Conservation (phyloP, 2,797 vertebrate genomes). For the Anniella stebbinsi region DNA sequence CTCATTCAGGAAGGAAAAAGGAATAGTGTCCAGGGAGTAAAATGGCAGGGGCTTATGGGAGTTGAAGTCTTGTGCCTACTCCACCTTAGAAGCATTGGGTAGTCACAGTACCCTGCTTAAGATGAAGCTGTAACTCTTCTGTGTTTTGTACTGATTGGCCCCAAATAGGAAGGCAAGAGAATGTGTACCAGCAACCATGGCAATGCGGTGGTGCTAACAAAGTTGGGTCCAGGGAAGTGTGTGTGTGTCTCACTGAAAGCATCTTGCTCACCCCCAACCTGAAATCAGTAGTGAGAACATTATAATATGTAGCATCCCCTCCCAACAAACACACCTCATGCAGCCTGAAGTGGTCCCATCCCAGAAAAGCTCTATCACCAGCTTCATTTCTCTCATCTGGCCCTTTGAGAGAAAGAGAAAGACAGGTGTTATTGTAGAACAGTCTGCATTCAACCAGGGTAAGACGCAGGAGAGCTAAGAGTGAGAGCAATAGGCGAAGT, state of each 20-base stretch:
- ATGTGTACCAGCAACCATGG: neutral
- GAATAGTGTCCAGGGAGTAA: neutral
- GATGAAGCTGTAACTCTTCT: conserved; percentile 2
- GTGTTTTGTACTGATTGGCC: conserved; percentile 18
- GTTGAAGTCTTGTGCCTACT: no score
- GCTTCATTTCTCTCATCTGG: no score
- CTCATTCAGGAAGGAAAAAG: neutral
- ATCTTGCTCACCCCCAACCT: neutral
- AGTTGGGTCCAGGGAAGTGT: neutral
- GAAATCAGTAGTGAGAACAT: neutral
- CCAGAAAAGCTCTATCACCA: neutral
- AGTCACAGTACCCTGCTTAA: neutral
- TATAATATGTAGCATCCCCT: no score
- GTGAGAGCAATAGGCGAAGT: accelerated
- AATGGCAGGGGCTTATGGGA: no score
- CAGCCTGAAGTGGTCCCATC: neutral
- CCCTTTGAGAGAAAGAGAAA: neutral
- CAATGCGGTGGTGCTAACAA: neutral
- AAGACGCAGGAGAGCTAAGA: neutral
- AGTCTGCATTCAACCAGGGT: neutral
- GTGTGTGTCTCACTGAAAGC: no score
- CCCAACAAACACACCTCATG: neutral
- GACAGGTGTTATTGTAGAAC: neutral
- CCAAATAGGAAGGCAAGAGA: neutral
- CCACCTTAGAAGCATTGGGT: conserved; percentile 21